Evolutionary conservation across 2,797 vertebrate species (phyloP).

Genomic region (Gambusia yucatana): DNA sequence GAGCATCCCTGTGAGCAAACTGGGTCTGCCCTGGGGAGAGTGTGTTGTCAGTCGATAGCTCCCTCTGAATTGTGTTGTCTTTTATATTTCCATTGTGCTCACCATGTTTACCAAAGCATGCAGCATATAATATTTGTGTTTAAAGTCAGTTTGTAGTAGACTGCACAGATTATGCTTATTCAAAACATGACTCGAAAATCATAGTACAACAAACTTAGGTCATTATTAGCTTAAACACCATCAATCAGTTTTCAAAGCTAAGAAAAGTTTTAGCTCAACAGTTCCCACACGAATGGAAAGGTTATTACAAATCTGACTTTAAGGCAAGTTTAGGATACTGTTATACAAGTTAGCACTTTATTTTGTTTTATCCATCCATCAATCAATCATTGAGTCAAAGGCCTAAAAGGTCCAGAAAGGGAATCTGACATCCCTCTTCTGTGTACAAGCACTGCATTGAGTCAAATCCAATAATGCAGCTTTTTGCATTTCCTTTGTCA

Average conservation of each 20-base stretch:
- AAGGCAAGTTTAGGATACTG: neutral
- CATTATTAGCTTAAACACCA: neutral
- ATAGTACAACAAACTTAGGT: neutral
- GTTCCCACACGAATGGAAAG: neutral
- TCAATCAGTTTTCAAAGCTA: neutral
- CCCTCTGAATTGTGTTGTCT: slow-evolving; percentile 24
- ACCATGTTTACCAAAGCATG: neutral
- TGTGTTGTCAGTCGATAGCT: slow-evolving; percentile 25
- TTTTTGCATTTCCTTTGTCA: slow-evolving; percentile 10
- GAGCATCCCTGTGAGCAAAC: slow-evolving; percentile 43
- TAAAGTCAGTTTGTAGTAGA: neutral
- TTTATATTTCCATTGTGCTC: neutral
- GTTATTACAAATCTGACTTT: neutral
- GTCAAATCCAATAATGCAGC: neutral
- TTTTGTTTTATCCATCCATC: neutral
- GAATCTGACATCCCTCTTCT: neutral
- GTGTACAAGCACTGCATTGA: neutral
- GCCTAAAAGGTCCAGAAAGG: neutral
- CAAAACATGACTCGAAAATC: neutral
- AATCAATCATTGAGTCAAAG: neutral
- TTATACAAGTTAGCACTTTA: neutral
- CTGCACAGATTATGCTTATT: slow-evolving; percentile 1
- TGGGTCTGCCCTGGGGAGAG: slow-evolving; percentile 41
- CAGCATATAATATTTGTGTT: neutral
- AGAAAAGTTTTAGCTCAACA: neutral